These are phyloP conservation scores for Drosophila yakuba DNA, from an alignment of 1,140 invertebrate genomes.

Conservation along the genomic window DNA sequence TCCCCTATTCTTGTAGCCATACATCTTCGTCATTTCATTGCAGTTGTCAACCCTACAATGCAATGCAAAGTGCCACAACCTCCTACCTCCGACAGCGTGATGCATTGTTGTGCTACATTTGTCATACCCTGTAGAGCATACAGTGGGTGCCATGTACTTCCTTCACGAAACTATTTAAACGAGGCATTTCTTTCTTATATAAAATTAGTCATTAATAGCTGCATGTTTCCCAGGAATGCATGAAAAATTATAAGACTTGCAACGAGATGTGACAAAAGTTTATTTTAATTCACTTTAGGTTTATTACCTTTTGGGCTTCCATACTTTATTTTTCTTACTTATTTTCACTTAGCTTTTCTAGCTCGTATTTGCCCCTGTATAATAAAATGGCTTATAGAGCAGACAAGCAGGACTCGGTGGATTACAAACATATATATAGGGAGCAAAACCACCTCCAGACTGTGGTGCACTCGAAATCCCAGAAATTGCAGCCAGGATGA, in stretches of 20 bases:
- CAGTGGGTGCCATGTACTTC: not conserved
- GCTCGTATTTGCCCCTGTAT: not conserved
- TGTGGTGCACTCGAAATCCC: not conserved
- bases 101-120: slow-evolving; percentile 52
- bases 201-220: too few species aligned
- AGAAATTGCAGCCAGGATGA: not conserved
- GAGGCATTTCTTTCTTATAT: too few species aligned
- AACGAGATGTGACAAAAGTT: not conserved
- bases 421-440: slow-evolving; percentile 13
- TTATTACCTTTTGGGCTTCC: not conserved
- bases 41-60: slow-evolving; percentile 65
- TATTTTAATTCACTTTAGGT: not conserved
- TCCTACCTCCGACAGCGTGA: slow-evolving; percentile 37
- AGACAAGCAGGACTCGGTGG: not conserved
- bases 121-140: slow-evolving; percentile 6
- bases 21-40: slow-evolving; percentile 77
- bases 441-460: not conserved
- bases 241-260: not conserved
- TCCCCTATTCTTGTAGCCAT: slow-evolving; percentile 41
- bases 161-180: too few species aligned
- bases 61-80: slow-evolving; percentile 66
- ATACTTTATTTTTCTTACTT: not conserved
- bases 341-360: not conserved
- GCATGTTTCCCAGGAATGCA: not conserved
- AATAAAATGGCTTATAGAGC: not conserved